These are phyloP conservation scores for Phaedon cochleariae DNA, from an alignment of 2,888 invertebrate genomes.

Conservation along the genomic window DNA sequence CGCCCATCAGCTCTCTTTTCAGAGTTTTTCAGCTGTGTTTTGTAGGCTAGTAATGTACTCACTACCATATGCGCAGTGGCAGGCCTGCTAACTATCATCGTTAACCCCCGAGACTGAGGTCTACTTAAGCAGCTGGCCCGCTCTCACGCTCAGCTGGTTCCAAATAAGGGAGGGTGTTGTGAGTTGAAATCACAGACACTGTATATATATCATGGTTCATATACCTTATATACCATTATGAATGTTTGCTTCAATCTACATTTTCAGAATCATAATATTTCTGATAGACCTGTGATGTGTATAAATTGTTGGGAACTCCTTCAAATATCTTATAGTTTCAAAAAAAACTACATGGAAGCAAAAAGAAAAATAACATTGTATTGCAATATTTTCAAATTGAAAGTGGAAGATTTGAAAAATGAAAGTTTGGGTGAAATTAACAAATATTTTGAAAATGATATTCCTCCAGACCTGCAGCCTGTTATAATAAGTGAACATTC, in stretches of 20 bases:
- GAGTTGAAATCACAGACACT: no score
- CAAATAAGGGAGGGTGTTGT: no score
- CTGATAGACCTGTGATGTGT: constrained; percentile 29
- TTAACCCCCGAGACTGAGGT: no score
- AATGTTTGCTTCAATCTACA: not conserved
- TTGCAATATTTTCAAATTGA: constrained; percentile 14
- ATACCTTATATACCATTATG: not conserved
- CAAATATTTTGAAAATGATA: constrained; percentile 17
- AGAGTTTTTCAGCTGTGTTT: no score
- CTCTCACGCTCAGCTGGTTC: no score
- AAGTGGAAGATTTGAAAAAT: constrained; percentile 6
- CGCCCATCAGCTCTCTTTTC: no score
- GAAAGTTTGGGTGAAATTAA: constrained; percentile 12
- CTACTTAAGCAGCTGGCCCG: no score
- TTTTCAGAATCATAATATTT: constrained; percentile 18
- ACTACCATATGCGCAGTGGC: no score
- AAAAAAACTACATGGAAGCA: constrained; percentile 25
- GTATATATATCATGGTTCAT: no score
- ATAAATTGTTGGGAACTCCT: constrained; percentile 30
- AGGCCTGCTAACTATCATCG: no score
- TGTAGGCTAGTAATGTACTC: no score
- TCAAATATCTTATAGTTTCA: constrained; percentile 27
- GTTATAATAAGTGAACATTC: not conserved
- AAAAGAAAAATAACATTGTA: constrained; percentile 26
- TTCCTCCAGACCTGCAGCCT: not conserved